phyloP scores from a whole-genome alignment of 2,888 invertebrate genomes.

The Villa cingulata region DNA sequence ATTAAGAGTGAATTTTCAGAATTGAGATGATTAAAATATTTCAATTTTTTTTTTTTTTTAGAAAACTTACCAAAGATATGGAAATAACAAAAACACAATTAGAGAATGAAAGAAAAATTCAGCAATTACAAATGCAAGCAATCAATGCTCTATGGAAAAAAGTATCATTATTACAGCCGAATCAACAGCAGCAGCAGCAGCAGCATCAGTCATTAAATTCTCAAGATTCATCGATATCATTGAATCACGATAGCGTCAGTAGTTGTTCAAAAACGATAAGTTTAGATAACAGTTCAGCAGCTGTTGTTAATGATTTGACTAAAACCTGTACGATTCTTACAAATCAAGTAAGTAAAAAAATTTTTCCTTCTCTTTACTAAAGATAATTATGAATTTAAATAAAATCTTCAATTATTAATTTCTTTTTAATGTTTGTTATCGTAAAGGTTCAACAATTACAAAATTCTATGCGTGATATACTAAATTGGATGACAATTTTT shows the following conservation, averaged over 20 bases:
- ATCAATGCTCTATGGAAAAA: constrained; percentile 83
- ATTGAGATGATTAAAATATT: no score
- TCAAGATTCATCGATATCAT: background rate
- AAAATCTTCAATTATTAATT: no score
- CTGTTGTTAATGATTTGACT: constrained; percentile 51
- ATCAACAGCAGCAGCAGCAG: background rate
- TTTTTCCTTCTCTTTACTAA: no score
- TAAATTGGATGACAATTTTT: constrained; percentile 51
- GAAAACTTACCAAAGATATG: constrained; percentile 71
- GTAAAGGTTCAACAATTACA: constrained; percentile 62
- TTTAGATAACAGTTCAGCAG: constrained; percentile 44
- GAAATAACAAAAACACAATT: constrained; percentile 70
- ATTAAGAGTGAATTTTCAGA: no score
- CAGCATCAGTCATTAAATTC: background rate
- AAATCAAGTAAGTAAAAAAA: constrained; percentile 47
- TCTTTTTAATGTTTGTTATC: no score
- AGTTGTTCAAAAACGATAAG: constrained; percentile 13
- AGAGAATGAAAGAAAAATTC: constrained; percentile 72
- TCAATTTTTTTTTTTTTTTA: constrained; percentile 25
- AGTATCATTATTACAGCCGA: constrained; percentile 49
- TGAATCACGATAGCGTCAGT: constrained; percentile 11
- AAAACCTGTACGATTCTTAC: constrained; percentile 63
- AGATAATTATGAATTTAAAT: no score
- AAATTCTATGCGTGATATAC: constrained; percentile 63
- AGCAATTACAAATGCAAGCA: constrained; percentile 79